Conservation (phyloP, 2,888 invertebrate genomes). For the Lampropteryx suffumata region DNA sequence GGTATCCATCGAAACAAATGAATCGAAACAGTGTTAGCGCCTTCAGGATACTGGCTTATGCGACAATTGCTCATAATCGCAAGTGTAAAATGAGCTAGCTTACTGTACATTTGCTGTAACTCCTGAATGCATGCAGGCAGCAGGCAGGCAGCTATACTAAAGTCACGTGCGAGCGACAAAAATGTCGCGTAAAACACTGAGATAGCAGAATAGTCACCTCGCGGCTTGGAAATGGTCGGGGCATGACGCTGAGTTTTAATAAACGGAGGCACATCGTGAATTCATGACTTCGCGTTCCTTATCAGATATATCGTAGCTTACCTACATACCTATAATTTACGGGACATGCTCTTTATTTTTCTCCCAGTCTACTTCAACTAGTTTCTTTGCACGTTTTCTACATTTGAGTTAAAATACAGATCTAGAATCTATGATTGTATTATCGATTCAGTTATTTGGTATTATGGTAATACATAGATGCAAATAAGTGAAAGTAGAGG, state of each 20-base stretch:
- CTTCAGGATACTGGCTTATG: no score
- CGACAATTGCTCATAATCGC: neutral
- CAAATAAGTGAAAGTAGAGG: no score
- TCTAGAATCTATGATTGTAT: no score
- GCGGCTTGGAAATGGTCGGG: constrained; percentile 26
- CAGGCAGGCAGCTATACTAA: constrained; percentile 24
- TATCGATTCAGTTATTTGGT: no score
- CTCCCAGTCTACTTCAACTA: neutral
- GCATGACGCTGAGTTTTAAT: constrained; percentile 30
- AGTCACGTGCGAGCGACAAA: constrained; percentile 42
- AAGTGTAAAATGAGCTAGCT: neutral
- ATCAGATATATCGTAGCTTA: constrained; percentile 21
- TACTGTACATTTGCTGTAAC: neutral
- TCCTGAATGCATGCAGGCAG: constrained; percentile 24
- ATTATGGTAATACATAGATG: no score
- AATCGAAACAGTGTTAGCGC: no score
- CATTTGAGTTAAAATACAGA: no score
- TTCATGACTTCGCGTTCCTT: constrained; percentile 31
- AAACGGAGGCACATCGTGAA: constrained; percentile 26
- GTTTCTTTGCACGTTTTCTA: no score
- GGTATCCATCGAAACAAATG: no score
- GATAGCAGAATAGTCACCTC: constrained; percentile 27
- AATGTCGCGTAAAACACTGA: constrained; percentile 36
- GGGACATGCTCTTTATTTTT: constrained; percentile 2
- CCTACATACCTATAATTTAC: neutral